phyloP scores from a whole-genome alignment of 2,113 vertebrate genomes.

The Sebastes schlegelii region DNA sequence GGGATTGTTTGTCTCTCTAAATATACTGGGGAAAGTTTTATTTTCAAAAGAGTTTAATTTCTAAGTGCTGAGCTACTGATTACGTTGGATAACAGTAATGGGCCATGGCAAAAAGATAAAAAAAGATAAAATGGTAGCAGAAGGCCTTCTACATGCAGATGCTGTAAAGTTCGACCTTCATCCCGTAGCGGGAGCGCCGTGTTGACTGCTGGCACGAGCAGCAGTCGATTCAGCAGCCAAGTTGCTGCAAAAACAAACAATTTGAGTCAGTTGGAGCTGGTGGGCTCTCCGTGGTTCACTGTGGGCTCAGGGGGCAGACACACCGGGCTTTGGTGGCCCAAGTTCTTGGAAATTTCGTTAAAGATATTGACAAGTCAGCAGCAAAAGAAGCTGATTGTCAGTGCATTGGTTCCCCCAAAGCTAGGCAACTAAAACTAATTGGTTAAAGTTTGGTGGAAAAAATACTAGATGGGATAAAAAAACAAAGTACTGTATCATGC shows the following conservation, averaged over 20 bases:
- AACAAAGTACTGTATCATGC: neutral
- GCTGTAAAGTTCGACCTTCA: slow-evolving; percentile 18
- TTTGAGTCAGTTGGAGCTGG: neutral
- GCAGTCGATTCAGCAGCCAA: slow-evolving; percentile 28
- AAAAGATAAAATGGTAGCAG: slow-evolving; percentile 22
- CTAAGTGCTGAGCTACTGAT: slow-evolving; percentile 28
- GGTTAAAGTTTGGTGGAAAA: neutral
- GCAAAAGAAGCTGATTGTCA: neutral
- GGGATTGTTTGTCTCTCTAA: slow-evolving; percentile 7
- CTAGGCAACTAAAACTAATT: neutral
- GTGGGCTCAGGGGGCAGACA: neutral
- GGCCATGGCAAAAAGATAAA: slow-evolving; percentile 13
- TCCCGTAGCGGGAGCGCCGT: neutral
- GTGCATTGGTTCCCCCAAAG: neutral
- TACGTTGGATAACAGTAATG: slow-evolving; percentile 14
- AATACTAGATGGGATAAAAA: too few relatives aligned
- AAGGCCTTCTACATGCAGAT: slow-evolving; percentile 22
- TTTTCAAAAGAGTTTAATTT: slow-evolving; percentile 8
- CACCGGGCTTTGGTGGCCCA: neutral
- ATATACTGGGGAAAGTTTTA: neutral
- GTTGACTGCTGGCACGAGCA: slow-evolving; percentile 11
- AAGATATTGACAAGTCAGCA: neutral
- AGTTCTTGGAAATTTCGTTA: neutral
- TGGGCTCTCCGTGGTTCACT: neutral
- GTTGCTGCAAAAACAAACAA: slow-evolving; percentile 14